Evolutionary conservation across 2,888 invertebrate genomes (phyloP).

Genomic region (Synanthedon tipuliformis): DNA sequence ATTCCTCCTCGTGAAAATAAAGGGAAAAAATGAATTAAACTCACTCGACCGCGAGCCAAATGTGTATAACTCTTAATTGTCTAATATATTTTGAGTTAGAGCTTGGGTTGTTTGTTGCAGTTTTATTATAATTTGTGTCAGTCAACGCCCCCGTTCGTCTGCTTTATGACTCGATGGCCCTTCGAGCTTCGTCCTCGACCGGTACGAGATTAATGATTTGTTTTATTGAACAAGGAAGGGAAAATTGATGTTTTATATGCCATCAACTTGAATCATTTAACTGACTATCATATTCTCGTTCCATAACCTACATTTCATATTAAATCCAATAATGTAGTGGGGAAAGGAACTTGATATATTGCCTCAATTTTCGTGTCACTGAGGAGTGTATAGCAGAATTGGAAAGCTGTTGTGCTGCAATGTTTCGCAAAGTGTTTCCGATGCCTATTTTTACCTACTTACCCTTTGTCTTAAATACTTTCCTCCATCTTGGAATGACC

Average conservation of each 20-base stretch:
- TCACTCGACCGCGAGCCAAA: constrained; percentile 30
- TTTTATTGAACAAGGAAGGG: constrained; percentile 28
- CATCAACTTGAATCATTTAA: not conserved
- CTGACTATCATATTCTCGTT: too few relatives aligned
- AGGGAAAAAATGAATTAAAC: constrained; percentile 44
- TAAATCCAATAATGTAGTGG: too few relatives aligned
- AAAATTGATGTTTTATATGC: not conserved
- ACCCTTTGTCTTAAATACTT: too few relatives aligned
- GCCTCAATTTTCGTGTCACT: too few relatives aligned
- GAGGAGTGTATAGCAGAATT: too few relatives aligned
- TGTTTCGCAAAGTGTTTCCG: too few relatives aligned
- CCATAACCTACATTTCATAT: too few relatives aligned
- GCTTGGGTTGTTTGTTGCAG: constrained; percentile 30
- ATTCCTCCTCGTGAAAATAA: constrained; percentile 42
- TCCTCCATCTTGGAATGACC: too few relatives aligned
- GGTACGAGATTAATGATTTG: constrained; percentile 30
- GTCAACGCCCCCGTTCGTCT: constrained; percentile 17
- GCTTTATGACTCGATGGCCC: constrained; percentile 6
- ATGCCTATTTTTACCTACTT: too few relatives aligned
- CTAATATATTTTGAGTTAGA: constrained; percentile 38
- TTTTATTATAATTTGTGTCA: constrained; percentile 36
- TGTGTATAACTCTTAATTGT: constrained; percentile 42
- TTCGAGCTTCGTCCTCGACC: constrained; percentile 6
- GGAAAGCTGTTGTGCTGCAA: too few relatives aligned
- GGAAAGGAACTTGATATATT: not conserved